Conservation (phyloP, 2,797 vertebrate genomes). For the Okamejei kenojei region DNA sequence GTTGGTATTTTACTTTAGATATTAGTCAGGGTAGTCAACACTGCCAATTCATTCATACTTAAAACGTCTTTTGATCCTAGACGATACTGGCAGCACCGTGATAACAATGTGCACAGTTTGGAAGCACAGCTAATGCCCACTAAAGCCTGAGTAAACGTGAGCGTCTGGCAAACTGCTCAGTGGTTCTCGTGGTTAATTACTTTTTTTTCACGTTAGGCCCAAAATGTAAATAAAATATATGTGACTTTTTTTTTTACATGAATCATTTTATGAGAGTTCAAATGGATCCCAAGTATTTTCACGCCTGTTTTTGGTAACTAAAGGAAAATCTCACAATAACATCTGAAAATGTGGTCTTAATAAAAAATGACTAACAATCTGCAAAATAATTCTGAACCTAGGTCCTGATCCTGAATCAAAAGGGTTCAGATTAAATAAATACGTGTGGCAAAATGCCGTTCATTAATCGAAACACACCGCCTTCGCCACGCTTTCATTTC, state of each 20-base stretch:
- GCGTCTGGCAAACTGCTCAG: neutral
- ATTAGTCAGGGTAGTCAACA: neutral
- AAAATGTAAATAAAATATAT: neutral
- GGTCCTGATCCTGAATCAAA: neutral
- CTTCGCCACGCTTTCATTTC: too few species aligned
- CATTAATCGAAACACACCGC: neutral
- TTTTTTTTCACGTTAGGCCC: neutral
- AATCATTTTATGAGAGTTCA: neutral
- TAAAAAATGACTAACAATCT: neutral
- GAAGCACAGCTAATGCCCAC: neutral
- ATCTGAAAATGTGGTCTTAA: neutral
- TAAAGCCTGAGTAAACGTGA: neutral
- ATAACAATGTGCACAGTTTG: neutral
- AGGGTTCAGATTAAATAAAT: neutral
- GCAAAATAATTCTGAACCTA: neutral
- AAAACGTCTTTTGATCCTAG: neutral
- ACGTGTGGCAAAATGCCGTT: neutral
- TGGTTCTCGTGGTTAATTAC: neutral
- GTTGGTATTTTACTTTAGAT: neutral
- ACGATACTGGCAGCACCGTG: neutral
- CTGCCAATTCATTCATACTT: neutral
- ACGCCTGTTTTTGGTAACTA: too few species aligned
- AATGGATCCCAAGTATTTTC: neutral
- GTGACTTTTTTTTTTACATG: neutral
- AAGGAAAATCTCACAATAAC: neutral